Evolutionary conservation across 53 echinoderm and acorn worm genomes (phyloP).

Genomic region (Holothuria scabra): DNA sequence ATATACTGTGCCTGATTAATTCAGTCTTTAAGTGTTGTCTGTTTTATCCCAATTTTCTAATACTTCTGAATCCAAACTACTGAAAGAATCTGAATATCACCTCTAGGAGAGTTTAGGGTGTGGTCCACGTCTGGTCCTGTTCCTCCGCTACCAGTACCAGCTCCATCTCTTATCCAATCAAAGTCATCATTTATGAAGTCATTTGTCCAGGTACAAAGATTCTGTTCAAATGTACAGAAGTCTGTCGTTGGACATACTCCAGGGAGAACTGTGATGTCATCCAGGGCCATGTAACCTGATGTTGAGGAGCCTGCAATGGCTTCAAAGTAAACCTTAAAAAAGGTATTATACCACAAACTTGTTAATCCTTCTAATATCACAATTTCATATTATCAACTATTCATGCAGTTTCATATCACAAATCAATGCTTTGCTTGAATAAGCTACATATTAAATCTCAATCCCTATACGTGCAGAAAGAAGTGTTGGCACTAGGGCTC

Average conservation of each 20-base stretch:
- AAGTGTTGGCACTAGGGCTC: too few species aligned
- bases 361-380: not conserved
- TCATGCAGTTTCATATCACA: too few species aligned
- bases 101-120: slow-evolving; percentile 68
- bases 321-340: slow-evolving; percentile 28
- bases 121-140: slow-evolving; percentile 83
- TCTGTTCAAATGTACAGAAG: slow-evolving; percentile 83
- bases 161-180: slow-evolving; percentile 79
- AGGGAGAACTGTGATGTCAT: slow-evolving; percentile 65
- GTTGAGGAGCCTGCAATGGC: slow-evolving; percentile 52
- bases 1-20: too few species aligned
- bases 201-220: slow-evolving; percentile 78
- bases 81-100: slow-evolving; percentile 14
- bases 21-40: too few species aligned
- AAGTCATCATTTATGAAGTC: slow-evolving; percentile 77
- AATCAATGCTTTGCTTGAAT: not conserved
- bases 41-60: too few species aligned
- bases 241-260: slow-evolving; percentile 67
- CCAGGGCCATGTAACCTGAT: slow-evolving; percentile 73
- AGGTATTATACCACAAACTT: too few species aligned
- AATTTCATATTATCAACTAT: not conserved
- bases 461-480: too few species aligned
- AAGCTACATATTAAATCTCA: too few species aligned
- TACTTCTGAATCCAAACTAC: too few species aligned
- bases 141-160: slow-evolving; percentile 70